Evolutionary conservation across 2,113 vertebrate genomes (phyloP), one percentile per base, ranked within the genome.

Genomic region (Myxocyprinus asiaticus): DNA sequence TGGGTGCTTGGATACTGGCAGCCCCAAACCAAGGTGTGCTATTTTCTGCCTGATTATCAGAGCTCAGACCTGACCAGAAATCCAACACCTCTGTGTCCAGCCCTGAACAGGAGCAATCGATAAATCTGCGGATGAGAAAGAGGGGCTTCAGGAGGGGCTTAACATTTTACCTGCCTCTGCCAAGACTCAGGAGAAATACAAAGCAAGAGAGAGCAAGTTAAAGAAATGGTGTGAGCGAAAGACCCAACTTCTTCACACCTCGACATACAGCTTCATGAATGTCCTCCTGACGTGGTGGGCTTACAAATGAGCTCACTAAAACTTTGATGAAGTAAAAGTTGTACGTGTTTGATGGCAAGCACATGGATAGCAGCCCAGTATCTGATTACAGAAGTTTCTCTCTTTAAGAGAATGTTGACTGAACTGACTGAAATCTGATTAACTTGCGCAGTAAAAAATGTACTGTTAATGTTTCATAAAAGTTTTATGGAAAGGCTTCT

Each of bases 1-100:
- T 89, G 81, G 87, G 78, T 79, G 88, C 87, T 89, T 88, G 81
- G 70, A 83, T 68, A 80, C 76, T 80, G 78, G 79, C 83, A 86
- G 86, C 85, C 89, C 86, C 86, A 84, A 85, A 87, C 88, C 85
- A 85, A 83, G 87, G 71, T 85, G 80, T 80, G 75, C 86, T 83
- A 79, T 85, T 86, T 86, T 87, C 85, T 84, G 62, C 84, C 87
- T 91, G 87, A 91, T 93, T 91, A 91, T 87, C 86, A 82, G 82
- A 71, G 67, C 81, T 86, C 88, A 82, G 84, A 89, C 89, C 87
- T 86, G 67, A 85, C 84, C 86, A 87, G 84, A 89, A 89, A 87
- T 83, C 68, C 86, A 85, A 71, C 84, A 67, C 73, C 56, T 85
- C 78, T 75, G 80, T 75, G 78, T 77, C 77, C 75, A 77, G 74